phyloP scores from a whole-genome alignment of 2,113 vertebrate genomes.

The Poeciliopsis prolifica region DNA sequence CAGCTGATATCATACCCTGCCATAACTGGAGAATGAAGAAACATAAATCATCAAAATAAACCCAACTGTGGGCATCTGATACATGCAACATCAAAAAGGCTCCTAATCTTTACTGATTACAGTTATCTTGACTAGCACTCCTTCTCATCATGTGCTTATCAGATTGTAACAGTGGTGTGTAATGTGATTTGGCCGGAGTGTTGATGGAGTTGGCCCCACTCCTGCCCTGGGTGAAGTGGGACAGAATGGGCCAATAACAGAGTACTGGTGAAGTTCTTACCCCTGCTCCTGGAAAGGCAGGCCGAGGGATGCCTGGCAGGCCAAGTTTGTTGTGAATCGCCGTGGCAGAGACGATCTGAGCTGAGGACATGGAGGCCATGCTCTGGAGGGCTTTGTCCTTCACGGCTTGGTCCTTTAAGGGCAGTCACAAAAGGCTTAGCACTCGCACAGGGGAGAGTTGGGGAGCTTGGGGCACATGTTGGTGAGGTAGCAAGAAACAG shows the following conservation, averaged over 20 bases:
- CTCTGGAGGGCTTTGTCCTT: conserved; percentile 99
- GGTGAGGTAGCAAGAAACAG: conserved; percentile 68
- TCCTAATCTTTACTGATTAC: conserved; percentile 58
- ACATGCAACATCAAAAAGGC: conserved; percentile 57
- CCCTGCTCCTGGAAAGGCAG: conserved; percentile 95
- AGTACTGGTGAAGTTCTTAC: conserved; percentile 82
- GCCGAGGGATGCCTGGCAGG: conserved; percentile 96
- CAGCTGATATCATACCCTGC: conserved; percentile 97
- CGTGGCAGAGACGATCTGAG: conserved; percentile 99
- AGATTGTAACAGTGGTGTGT: conserved; percentile 73
- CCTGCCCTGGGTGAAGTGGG: conserved; percentile 59
- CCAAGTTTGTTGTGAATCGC: conserved; percentile 99
- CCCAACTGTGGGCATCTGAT: conserved; percentile 59
- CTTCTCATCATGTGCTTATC: conserved; percentile 75
- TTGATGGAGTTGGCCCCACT: conserved; percentile 38
- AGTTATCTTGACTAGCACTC: conserved; percentile 74
- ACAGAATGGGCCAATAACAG: conserved; percentile 55
- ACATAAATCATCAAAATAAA: conserved; percentile 64
- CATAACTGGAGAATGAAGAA: conserved; percentile 87
- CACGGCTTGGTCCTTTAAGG: conserved; percentile 98
- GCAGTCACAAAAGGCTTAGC: conserved; percentile 88
- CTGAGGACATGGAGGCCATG: conserved; percentile 99
- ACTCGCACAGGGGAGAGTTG: conserved; percentile 59
- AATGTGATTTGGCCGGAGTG: conserved; percentile 74
- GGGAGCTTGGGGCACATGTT: conserved; percentile 68